Evolutionary conservation across 30 jellyfish, hydroid and myxozoan species (phyloP), one percentile per base, ranked within the genome.

Genomic region (Aurelia aurita complex sp. Pacific): DNA sequence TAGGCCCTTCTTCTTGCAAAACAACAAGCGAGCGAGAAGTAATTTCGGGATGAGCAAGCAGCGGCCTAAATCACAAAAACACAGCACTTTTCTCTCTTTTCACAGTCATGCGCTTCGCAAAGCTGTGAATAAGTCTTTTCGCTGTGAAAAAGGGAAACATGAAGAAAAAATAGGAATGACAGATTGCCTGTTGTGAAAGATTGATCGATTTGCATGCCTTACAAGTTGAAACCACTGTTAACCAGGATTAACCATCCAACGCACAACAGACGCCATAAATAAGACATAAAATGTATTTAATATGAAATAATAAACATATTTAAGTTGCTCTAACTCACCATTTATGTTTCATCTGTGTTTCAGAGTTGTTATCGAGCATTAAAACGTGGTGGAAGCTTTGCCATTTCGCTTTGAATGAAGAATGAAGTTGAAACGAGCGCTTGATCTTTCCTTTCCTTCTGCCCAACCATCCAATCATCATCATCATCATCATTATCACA

Each of bases 211-310:
- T 81, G 57, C 83, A 81, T 81, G 70, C 90, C 71, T 81, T 81
- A 77, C 83, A 36, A 81, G 90, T 81, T 81, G 83, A 81, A 81
- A 81, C 90, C 83, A 82, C 90, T 77, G 90, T 81, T 81, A 69
- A 81, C 90, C 76, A 81, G 83, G 90, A 81, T 81, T 67, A 81
- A 74, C 85, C 85, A 74, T 74, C 57, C 14, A 46, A 69, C 77
- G 64, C 87, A 18, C 64, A 51, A 33, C 77, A 76, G 87, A 77
- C 70, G 87, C 77, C 77, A 77, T 77, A 61, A 77, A 77, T 59
- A 60, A 5, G 57, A 46, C 57, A 46, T 46, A 46, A 46, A 46
- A 46, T 46, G 57, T 46, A 46, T 9, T 46, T 1, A 46, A 5
- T 46, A 0, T 46, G 14, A 46, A 46, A 46, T 46, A 46, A 46